Evolutionary conservation across 2,797 vertebrate genomes (phyloP).

Genomic region (Cryptoblepharus egeriae): DNA sequence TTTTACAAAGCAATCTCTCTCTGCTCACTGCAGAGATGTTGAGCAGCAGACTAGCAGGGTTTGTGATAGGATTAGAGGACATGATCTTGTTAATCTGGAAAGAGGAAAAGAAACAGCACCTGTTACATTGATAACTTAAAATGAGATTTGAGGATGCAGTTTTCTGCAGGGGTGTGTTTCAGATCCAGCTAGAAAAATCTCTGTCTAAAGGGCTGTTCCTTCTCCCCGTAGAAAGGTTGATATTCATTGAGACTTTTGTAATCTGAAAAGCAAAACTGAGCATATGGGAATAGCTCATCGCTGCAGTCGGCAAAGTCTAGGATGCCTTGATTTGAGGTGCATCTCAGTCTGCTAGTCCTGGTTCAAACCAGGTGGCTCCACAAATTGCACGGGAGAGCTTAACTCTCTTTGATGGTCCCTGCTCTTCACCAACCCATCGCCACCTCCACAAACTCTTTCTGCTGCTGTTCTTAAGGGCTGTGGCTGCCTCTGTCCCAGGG

Average conservation of each 20-base stretch:
- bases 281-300: not conserved
- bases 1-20: not conserved
- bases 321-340: not conserved
- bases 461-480: too few species aligned
- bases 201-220: too few species aligned
- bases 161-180: not conserved
- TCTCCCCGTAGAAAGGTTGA: not conserved
- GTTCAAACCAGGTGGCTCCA: not conserved
- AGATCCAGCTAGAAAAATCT: too few species aligned
- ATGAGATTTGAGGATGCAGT: not conserved
- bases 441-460: not conserved
- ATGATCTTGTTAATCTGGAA: not conserved
- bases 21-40: not conserved
- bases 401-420: too few species aligned
- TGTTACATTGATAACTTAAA: not conserved
- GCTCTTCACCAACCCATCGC: not conserved
- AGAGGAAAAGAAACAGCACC: not conserved
- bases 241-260: not conserved
- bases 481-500: not conserved
- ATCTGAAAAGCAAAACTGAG: not conserved
- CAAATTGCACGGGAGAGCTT: not conserved
- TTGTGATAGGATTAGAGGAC: slow-evolving; percentile 4
- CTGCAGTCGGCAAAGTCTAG: not conserved
- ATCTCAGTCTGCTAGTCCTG: not conserved
- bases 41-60: not conserved